Conservation (phyloP, 2,797 vertebrate species). For the Sebastes aleutianus region DNA sequence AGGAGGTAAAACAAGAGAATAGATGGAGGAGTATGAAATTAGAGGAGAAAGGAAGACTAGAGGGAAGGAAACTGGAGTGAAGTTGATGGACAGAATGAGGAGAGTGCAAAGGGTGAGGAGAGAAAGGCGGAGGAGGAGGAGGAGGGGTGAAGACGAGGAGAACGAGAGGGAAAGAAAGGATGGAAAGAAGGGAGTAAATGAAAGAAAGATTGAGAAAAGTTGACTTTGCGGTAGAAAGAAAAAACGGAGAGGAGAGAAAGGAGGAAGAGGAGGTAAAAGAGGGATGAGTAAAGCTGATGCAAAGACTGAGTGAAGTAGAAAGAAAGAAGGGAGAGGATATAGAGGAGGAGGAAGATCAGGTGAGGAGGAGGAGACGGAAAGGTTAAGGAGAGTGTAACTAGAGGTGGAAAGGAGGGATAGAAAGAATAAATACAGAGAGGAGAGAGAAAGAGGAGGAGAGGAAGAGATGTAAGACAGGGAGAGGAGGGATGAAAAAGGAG, state of each 20-base stretch:
- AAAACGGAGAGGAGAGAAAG: neutral
- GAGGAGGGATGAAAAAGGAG: constrained; percentile 38
- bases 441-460: neutral
- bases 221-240: no score
- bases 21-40: no score
- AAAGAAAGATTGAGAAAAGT: neutral
- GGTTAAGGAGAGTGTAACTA: neutral
- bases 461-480: neutral
- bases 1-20: no score
- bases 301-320: neutral
- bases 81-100: no score
- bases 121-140: no score
- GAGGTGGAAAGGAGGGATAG: constrained; percentile 56
- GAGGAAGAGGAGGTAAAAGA: neutral
- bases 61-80: no score
- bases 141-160: neutral
- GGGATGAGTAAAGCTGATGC: neutral
- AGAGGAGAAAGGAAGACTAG: no score
- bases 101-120: no score
- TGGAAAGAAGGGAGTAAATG: neutral
- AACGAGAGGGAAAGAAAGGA: neutral
- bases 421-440: neutral
- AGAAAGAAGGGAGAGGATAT: neutral
- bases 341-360: neutral
- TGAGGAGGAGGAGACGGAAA: neutral